Percentiles rank a stretch among this genome's conserved stretches.
Conservation (phyloP, 2,888 invertebrate genomes). For the Hypercompe scribonia region DNA sequence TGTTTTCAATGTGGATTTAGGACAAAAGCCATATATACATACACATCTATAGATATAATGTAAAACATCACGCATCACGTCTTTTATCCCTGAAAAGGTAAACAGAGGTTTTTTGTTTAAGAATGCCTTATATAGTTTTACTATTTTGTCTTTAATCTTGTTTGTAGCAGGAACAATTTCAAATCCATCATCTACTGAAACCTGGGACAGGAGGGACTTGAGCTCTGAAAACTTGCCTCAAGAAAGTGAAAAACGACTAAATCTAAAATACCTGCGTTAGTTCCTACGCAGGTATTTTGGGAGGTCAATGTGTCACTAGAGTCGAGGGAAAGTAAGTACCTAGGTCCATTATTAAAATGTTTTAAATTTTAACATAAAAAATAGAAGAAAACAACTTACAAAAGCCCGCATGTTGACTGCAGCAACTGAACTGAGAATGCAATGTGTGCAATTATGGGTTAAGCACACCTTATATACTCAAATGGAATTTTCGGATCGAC, state of each 20-base stretch:
- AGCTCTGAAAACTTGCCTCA: too few relatives aligned
- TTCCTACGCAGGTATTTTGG: too few relatives aligned
- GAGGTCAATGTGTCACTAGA: too few relatives aligned
- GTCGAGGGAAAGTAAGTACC: too few relatives aligned
- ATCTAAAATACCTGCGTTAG: too few relatives aligned
- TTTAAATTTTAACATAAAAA: background rate
- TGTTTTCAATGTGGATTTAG: background rate
- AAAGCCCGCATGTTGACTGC: conserved; percentile 73
- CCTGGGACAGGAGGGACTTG: too few relatives aligned
- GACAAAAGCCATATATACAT: background rate
- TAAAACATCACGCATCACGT: background rate
- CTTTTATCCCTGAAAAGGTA: background rate
- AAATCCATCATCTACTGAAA: background rate
- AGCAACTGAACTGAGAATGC: conserved; percentile 63
- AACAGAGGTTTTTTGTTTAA: background rate
- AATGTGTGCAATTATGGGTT: conserved; percentile 65
- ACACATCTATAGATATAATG: background rate
- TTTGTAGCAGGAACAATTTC: background rate
- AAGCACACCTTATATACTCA: conserved; percentile 74
- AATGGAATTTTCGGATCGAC: conserved; percentile 59
- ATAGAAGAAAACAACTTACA: conserved; percentile 63
- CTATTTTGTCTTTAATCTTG: background rate
- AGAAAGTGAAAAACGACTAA: too few relatives aligned
- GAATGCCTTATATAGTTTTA: background rate
- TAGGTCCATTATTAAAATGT: background rate